Evolutionary conservation across 92 coral and sea anemone genomes (phyloP), one percentile per base, ranked within the genome.

Genomic region (Phenganax marumi): DNA sequence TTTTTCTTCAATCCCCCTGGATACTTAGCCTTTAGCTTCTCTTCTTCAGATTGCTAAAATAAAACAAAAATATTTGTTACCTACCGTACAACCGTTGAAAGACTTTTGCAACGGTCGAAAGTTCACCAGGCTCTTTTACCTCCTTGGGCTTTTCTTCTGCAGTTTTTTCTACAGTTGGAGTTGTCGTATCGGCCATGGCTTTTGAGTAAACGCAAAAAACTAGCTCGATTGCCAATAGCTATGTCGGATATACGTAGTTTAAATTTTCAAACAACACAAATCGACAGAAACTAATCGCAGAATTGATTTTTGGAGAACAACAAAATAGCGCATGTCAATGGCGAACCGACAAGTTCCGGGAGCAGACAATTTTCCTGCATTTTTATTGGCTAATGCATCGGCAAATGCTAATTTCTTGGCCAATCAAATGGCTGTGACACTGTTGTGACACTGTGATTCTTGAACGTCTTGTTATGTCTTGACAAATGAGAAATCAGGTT

Each of bases 1-100:
- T 81, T 91, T 55, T 97, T 97, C 70, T 96, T 96, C 66, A 84
- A 82, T 50, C 86, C 90, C 49, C 85, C 84, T n/a, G 97, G 97
- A 77, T 89, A 96, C 69, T 92, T 92, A 22, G 92, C 62, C 75
- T 83, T 88, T 73, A 96, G 91, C 81, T 96, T 96, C 87, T 89
- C 90, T 76, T 96, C 99, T 81, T 96, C 99, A 61, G 97, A 75
- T 76, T 87, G 81, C 97, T 90, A 70, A 73, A 85, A 69, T 51
- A 57, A 54, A 21, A 17, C 19, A 47, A 25, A 85, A 62, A 64
- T 46, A 79, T 12, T 12, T 53, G 26, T 61, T 48, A 33, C 9
- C 53, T 24, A 68, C 54, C 17, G 52, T 39, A 49, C 75, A 70
- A 70, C 10, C n/a, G 51, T 70, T 13, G 8, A 6, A 0, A 12